Evolutionary conservation across 2,797 vertebrate species (phyloP), one percentile per base, ranked within the genome.

Genomic region (Lycodopsis pacificus): DNA sequence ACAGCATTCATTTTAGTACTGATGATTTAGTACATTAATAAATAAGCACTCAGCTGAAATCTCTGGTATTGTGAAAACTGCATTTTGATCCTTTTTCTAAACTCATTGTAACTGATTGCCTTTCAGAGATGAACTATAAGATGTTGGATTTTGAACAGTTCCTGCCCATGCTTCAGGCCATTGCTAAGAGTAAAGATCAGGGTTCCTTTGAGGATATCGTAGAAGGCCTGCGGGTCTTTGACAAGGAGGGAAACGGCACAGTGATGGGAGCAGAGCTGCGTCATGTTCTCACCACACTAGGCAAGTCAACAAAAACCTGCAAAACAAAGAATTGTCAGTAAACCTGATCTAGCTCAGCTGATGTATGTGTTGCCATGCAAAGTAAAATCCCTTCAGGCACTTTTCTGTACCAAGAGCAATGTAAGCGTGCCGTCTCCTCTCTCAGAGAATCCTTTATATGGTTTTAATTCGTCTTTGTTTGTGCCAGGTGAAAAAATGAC

Each of bases 101-200:
- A 14, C 7, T 4, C 1, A 59, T 62, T 73, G 2, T 42, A 32
- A 19, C 53, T 22, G 1, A 73, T 78, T 11, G 2, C 13, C 53
- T 57, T 79, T 57, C 88, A 99, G 97, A 98, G 80, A 97, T 98
- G 97, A 97, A 97, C 67, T 65, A 95, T 77, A 99, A 97, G 92
- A 95, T 94, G 65, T 90, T 99, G 93, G 97, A 95, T 84, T 98
- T 99, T 76, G 97, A 98, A 81, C 96, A 98, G 93, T 98, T 98
- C 93, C 95, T 99, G 89, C 97, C 97, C 64, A 98, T 97, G 97
- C 94, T 97, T 83, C 96, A 97, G 64, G 96, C 97, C 1, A 94
- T 98, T 13, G 96, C 96, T 48, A 98, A 98, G 94, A 98, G 97
- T 94, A 98, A 97, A 92, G 97, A 98, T 87, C 97, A 97, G 90